Percentiles rank a stretch among this genome's conserved stretches.
phyloP scores from a whole-genome alignment of 2,113 vertebrate species.

The Candoia aspera region DNA sequence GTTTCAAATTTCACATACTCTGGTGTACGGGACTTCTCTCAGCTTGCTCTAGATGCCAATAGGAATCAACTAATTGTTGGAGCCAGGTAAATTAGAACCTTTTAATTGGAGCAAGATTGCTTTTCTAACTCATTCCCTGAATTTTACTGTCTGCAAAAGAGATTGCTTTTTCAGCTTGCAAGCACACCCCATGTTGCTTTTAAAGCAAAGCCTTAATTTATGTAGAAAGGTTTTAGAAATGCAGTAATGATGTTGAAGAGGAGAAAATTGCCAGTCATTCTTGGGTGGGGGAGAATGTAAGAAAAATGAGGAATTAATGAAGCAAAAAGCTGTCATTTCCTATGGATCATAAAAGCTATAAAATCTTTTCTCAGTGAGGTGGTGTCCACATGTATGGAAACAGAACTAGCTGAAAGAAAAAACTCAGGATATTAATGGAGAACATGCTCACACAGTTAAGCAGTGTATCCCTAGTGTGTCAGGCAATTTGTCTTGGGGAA shows the following conservation, averaged over 20 bases:
- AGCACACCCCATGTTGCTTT: conserved; percentile 33
- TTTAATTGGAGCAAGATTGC: conserved; percentile 45
- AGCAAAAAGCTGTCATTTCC: conserved; percentile 50
- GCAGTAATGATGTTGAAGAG: conserved; percentile 54
- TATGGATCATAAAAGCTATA: neutral
- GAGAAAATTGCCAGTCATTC: conserved; percentile 54
- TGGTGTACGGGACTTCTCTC: conserved; percentile 91
- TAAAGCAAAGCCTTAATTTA: conserved; percentile 48
- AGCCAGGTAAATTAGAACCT: conserved; percentile 86
- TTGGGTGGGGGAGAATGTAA: conserved; percentile 13
- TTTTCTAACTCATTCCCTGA: conserved; percentile 32
- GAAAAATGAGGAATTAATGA: conserved; percentile 57
- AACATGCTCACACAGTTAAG: neutral
- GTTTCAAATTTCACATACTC: conserved; percentile 89
- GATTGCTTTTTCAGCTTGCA: conserved; percentile 27
- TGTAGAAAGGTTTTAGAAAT: conserved; percentile 43
- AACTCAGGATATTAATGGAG: neutral
- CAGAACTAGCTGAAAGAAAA: neutral
- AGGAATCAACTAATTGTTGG: conserved; percentile 97
- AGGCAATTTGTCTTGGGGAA: neutral
- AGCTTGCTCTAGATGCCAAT: conserved; percentile 92
- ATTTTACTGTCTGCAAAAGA: conserved; percentile 35
- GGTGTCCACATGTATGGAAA: conserved; percentile 6
- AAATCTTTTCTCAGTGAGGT: conserved; percentile 6
- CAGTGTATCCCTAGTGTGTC: neutral